These are phyloP conservation scores for Plebejus anna DNA, from an alignment of 2,888 invertebrate genomes.

Conservation along the genomic window DNA sequence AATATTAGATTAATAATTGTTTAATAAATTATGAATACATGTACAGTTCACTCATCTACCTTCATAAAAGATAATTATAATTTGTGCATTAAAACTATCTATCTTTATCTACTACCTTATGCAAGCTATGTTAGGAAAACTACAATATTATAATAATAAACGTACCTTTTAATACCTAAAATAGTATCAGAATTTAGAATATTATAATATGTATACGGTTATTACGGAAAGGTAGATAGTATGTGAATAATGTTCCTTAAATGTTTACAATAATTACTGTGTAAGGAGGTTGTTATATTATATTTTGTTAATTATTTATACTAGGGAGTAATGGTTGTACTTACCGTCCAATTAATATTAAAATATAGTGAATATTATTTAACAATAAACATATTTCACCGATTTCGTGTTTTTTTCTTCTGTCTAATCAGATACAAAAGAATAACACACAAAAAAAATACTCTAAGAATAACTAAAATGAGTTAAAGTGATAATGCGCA, in stretches of 20 bases:
- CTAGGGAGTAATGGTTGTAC: constrained; percentile 24
- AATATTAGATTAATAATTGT: constrained; percentile 20
- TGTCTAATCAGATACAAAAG: no score
- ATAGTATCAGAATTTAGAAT: neutral
- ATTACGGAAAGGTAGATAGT: neutral
- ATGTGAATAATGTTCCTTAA: constrained; percentile 24
- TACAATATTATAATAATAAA: neutral
- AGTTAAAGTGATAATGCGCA: no score
- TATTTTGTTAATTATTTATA: constrained; percentile 27
- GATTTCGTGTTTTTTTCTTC: neutral
- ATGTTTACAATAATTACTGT: neutral
- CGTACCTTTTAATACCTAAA: neutral
- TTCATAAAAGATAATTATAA: constrained; percentile 3
- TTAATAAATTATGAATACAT: constrained; percentile 31
- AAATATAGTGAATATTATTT: constrained; percentile 20
- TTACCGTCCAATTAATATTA: constrained; percentile 23
- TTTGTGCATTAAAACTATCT: neutral
- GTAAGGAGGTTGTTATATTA: constrained; percentile 21
- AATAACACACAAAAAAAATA: no score
- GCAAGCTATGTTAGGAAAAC: neutral
- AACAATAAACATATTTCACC: constrained; percentile 23
- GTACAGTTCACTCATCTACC: constrained; percentile 21
- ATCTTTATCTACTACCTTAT: neutral
- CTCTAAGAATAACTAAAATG: no score
- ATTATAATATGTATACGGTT: neutral